A percentile compares a stretch with the other conserved stretches of the same genome.
phyloP scores from a whole-genome alignment of 2,113 vertebrate genomes.

The Hepsetus odoe region DNA sequence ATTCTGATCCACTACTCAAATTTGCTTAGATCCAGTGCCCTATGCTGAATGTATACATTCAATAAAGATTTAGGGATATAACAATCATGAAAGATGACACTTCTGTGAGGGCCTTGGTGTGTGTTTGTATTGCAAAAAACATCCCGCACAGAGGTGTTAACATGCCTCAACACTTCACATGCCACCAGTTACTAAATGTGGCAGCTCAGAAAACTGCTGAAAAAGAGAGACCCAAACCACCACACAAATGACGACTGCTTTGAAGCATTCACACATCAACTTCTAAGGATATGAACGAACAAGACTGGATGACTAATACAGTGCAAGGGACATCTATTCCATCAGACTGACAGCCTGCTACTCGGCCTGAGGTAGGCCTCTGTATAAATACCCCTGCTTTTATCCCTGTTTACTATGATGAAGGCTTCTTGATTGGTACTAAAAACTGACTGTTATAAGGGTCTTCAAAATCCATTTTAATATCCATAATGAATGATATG shows the following conservation, averaged over 20 bases:
- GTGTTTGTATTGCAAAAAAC: neutral
- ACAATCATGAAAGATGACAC: neutral
- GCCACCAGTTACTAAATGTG: conserved; percentile 29
- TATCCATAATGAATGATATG: no score
- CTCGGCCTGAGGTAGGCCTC: neutral
- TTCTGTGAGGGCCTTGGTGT: neutral
- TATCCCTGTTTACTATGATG: neutral
- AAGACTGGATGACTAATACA: conserved; percentile 9
- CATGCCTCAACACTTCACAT: conserved; percentile 22
- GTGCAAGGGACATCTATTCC: neutral
- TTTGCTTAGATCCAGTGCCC: neutral
- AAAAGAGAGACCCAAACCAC: neutral
- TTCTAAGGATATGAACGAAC: neutral
- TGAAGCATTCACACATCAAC: neutral
- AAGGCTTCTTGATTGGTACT: neutral
- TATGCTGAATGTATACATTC: neutral
- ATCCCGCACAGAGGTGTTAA: conserved; percentile 21
- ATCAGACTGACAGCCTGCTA: neutral
- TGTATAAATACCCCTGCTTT: neutral
- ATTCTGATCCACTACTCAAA: neutral
- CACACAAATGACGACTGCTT: neutral
- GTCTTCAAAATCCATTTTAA: no score
- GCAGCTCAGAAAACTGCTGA: neutral
- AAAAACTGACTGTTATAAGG: no score
- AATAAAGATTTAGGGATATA: neutral